phyloP scores from a whole-genome alignment of 2,113 vertebrate species.

The Anguilla japonica region DNA sequence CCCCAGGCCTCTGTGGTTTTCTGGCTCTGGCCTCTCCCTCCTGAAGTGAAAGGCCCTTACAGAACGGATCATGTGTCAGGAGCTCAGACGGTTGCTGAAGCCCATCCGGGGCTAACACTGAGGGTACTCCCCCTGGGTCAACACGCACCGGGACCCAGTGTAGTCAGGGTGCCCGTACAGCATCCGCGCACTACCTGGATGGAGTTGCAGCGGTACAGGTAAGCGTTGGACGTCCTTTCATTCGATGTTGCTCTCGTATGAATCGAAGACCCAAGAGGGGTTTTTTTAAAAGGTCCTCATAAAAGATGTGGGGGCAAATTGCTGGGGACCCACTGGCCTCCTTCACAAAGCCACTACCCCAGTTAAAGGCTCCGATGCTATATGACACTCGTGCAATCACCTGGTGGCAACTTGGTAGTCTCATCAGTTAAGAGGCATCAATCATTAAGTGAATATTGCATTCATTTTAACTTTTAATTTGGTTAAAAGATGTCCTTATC shows the following conservation, averaged over 20 bases:
- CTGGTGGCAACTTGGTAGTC: neutral
- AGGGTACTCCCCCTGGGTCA: slow-evolving; percentile 82
- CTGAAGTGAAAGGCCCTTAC: slow-evolving; percentile 52
- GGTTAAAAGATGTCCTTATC: neutral
- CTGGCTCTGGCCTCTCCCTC: neutral
- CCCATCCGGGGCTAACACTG: slow-evolving; percentile 88
- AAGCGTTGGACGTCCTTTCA: slow-evolving; percentile 80
- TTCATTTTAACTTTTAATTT: neutral
- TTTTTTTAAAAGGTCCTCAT: slow-evolving; percentile 89
- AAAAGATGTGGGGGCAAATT: slow-evolving; percentile 60
- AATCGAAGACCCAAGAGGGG: slow-evolving; percentile 82
- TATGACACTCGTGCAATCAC: too few relatives aligned
- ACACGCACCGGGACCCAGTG: slow-evolving; percentile 81
- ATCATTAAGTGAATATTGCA: neutral
- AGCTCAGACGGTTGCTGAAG: slow-evolving; percentile 83
- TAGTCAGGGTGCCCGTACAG: slow-evolving; percentile 87
- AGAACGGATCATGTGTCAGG: slow-evolving; percentile 78
- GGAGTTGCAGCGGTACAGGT: slow-evolving; percentile 87
- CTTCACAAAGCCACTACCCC: too few relatives aligned
- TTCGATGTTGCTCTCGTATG: slow-evolving; percentile 80
- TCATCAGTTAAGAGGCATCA: neutral
- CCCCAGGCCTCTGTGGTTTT: neutral
- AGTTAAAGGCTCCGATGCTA: too few relatives aligned
- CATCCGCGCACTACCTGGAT: slow-evolving; percentile 86
- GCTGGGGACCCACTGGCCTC: too few relatives aligned